These are phyloP conservation scores for Sebastes goodei DNA, from an alignment of 2,797 vertebrate species.

Conservation along the genomic window DNA sequence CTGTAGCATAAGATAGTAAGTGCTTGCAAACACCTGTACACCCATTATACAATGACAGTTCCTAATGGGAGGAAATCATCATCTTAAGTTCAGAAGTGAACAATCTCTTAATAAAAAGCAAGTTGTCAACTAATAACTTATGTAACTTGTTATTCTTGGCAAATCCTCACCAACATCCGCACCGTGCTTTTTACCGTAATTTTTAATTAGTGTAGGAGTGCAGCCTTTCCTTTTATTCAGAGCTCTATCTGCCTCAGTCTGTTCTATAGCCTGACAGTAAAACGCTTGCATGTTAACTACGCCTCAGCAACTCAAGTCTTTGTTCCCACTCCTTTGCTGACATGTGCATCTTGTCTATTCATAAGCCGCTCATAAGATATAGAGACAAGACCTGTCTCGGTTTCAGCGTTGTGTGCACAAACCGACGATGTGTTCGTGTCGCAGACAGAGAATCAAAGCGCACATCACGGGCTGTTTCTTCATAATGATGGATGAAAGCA, in stretches of 20 bases:
- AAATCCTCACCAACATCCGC: not conserved
- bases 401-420: slow-evolving; percentile 6
- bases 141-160: not conserved
- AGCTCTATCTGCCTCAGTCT: not conserved
- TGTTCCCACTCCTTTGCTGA: slow-evolving; percentile 53
- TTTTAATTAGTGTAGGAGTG: slow-evolving; percentile 7
- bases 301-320: slow-evolving; percentile 19
- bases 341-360: slow-evolving; percentile 43
- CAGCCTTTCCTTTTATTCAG: not conserved
- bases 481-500: slow-evolving; percentile 45
- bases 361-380: slow-evolving; percentile 28
- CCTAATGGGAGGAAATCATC: not conserved
- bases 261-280: not conserved
- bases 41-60: not conserved
- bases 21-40: not conserved
- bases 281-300: slow-evolving; percentile 14
- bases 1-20: not conserved
- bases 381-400: slow-evolving; percentile 48
- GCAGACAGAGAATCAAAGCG: slow-evolving; percentile 33
- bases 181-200: not conserved
- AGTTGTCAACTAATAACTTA: not conserved
- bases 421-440: not conserved
- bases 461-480: slow-evolving; percentile 38
- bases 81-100: not conserved
- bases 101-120: not conserved